Evolutionary conservation across 2,113 vertebrate species (phyloP).

Genomic region (Marmota monax): DNA sequence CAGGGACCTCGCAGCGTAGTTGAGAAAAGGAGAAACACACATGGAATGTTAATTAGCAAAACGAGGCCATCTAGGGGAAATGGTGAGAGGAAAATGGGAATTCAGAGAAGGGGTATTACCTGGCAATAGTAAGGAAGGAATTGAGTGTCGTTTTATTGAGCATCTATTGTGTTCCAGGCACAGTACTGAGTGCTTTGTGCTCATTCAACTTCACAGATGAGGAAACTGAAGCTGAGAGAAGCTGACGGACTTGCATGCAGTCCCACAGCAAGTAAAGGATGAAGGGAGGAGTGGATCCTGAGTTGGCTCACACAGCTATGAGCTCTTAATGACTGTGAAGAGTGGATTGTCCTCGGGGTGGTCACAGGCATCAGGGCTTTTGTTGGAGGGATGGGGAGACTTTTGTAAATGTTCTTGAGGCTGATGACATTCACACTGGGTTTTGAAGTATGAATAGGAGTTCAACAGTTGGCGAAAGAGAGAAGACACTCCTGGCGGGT

Average conservation of each 20-base stretch:
- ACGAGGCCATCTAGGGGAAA: conserved; percentile 30
- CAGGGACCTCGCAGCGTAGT: not conserved
- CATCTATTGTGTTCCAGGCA: not conserved
- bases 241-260: not conserved
- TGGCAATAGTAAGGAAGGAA: not conserved
- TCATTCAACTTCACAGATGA: not conserved
- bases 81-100: conserved; percentile 14
- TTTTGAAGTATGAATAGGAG: conserved; percentile 21
- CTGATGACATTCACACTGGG: not conserved
- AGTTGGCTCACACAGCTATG: not conserved
- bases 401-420: not conserved
- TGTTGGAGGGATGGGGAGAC: not conserved
- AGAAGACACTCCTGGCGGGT: not conserved
- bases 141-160: not conserved
- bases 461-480: not conserved
- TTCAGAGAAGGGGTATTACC: not conserved
- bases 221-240: not conserved
- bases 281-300: not conserved
- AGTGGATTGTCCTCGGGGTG: not conserved
- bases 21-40: conserved; percentile 7
- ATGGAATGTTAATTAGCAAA: conserved; percentile 52
- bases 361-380: not conserved
- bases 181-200: not conserved
- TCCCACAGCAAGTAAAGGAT: not conserved
- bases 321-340: not conserved